These are phyloP conservation scores for Neodontobutis hainanensis DNA, from an alignment of 2,113 vertebrate genomes.

Conservation along the genomic window DNA sequence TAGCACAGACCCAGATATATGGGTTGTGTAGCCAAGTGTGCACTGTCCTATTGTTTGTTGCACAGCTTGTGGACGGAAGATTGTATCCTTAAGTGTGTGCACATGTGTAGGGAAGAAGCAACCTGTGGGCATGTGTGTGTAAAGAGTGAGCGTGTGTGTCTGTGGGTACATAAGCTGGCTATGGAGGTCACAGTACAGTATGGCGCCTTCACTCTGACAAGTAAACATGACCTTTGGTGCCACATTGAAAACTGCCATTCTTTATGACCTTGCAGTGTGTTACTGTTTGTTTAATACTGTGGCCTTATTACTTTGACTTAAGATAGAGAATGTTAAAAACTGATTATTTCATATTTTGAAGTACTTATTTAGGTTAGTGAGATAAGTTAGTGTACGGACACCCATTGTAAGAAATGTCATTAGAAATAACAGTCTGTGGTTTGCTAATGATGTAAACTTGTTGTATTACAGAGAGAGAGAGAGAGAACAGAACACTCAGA, in stretches of 20 bases:
- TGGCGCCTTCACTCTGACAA: constrained; percentile 79
- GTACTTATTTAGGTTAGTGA: background rate
- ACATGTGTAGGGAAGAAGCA: constrained; percentile 49
- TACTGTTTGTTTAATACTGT: constrained; percentile 64
- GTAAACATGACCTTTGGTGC: constrained; percentile 79
- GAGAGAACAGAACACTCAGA: too few relatives aligned
- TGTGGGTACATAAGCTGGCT: constrained; percentile 60
- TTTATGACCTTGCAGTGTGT: constrained; percentile 70
- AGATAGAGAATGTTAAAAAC: constrained; percentile 21
- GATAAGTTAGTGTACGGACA: too few relatives aligned
- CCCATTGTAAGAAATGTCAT: too few relatives aligned
- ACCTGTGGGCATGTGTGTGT: constrained; percentile 26
- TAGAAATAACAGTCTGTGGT: too few relatives aligned
- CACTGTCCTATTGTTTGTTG: constrained; percentile 55
- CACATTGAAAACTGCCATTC: constrained; percentile 74
- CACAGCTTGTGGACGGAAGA: constrained; percentile 42
- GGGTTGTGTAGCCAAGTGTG: constrained; percentile 41
- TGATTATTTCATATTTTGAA: background rate
- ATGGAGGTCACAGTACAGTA: constrained; percentile 79
- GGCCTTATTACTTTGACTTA: constrained; percentile 42
- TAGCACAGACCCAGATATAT: constrained; percentile 64
- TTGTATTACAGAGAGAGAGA: too few relatives aligned
- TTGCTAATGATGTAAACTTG: too few relatives aligned
- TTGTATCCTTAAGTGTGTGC: constrained; percentile 49
- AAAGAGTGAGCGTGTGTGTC: constrained; percentile 33